phyloP scores from a whole-genome alignment of 2,113 vertebrate species.

The Tychaedon coryphoeus region DNA sequence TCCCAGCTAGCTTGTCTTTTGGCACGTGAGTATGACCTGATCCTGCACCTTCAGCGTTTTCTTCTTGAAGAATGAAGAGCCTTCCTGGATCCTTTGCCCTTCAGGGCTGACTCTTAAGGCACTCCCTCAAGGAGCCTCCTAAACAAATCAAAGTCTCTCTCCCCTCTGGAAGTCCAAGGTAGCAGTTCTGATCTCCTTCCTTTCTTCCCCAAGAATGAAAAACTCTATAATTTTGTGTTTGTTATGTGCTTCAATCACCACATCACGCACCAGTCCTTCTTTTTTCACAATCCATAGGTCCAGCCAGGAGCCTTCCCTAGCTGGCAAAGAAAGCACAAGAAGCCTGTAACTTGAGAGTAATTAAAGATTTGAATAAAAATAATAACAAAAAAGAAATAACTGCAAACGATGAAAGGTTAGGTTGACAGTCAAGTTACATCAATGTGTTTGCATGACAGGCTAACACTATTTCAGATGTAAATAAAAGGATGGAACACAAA shows the following conservation, averaged over 20 bases:
- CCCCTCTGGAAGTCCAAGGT: not conserved
- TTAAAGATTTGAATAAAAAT: constrained; percentile 1
- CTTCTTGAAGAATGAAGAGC: not conserved
- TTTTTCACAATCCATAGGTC: not conserved
- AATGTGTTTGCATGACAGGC: not conserved
- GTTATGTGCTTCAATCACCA: accelerated
- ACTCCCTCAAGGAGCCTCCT: not conserved
- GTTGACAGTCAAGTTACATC: not conserved
- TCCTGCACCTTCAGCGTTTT: not conserved
- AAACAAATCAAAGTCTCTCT: not conserved
- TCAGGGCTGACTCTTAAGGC: not conserved
- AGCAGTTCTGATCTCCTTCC: not conserved
- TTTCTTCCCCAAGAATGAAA: not conserved
- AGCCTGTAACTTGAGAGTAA: not conserved
- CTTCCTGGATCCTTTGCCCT: not conserved
- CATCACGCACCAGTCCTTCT: not conserved
- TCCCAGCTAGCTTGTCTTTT: not conserved
- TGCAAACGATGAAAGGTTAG: not conserved
- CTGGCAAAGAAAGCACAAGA: not conserved
- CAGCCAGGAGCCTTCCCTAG: not conserved
- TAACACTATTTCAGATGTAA: not conserved
- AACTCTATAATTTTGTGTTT: not conserved
- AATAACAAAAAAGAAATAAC: not conserved
- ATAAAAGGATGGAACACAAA: not conserved
- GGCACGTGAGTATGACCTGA: not conserved